A percentile compares a stretch with the other conserved stretches of the same genome.
These are phyloP conservation scores for Tetramorium simillimum DNA, from an alignment of 1,140 invertebrate genomes.

Conservation along the genomic window DNA sequence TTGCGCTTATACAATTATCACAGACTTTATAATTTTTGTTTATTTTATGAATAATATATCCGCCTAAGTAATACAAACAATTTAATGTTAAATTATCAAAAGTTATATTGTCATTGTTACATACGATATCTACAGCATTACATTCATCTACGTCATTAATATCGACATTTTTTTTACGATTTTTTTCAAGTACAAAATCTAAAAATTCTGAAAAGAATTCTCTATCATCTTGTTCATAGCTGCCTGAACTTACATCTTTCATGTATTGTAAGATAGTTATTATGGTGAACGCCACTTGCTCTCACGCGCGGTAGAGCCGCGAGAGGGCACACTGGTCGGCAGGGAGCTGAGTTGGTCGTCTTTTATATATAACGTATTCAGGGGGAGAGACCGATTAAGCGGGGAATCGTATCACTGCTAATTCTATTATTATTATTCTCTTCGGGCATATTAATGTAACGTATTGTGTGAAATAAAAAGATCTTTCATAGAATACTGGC, in stretches of 20 bases:
- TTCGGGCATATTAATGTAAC: no score
- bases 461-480: no score
- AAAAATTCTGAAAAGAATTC: not conserved
- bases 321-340: no score
- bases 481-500: no score
- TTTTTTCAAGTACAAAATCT: not conserved
- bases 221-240: not conserved
- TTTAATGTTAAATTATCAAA: not conserved
- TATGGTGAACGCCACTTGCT: no score
- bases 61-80: not conserved
- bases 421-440: no score
- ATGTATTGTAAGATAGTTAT: not conserved
- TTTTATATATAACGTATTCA: no score
- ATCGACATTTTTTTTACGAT: not conserved
- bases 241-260: not conserved
- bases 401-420: no score
- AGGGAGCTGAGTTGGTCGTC: no score
- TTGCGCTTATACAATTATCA: not conserved
- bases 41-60: not conserved
- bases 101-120: not conserved
- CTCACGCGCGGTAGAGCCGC: no score
- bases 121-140: not conserved
- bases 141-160: not conserved
- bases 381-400: no score
- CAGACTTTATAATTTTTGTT: not conserved